phyloP scores from a whole-genome alignment of 2,113 vertebrate genomes.

The Cryptotis parvus region DNA sequence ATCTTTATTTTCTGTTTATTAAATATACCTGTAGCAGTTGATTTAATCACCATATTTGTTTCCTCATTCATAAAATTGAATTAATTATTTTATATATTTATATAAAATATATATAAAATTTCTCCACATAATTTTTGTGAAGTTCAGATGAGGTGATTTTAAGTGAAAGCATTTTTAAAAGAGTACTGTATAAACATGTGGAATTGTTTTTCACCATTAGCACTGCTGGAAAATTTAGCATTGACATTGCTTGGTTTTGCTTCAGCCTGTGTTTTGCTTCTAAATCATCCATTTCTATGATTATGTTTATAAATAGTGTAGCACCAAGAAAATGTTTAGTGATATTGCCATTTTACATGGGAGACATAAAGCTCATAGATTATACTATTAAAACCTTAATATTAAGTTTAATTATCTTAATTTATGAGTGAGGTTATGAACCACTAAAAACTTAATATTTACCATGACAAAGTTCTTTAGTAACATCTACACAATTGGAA shows the following conservation, averaged over 20 bases:
- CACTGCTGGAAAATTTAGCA: constrained; percentile 38
- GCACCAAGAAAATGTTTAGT: constrained; percentile 26
- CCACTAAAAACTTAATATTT: constrained; percentile 39
- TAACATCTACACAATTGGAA: constrained; percentile 2
- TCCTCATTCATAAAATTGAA: constrained; percentile 43
- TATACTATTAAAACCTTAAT: constrained; percentile 22
- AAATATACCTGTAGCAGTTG: constrained; percentile 26
- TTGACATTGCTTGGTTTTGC: constrained; percentile 52
- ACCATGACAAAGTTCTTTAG: constrained; percentile 47
- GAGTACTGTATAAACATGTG: background rate
- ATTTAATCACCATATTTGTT: constrained; percentile 42
- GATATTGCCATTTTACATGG: background rate
- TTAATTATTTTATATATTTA: constrained; percentile 22
- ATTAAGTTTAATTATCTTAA: background rate
- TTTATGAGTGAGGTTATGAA: constrained; percentile 43
- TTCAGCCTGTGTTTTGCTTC: constrained; percentile 42
- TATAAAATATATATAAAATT: no score
- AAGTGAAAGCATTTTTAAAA: constrained; percentile 56
- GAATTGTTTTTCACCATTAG: constrained; percentile 8
- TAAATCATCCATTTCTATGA: constrained; percentile 33
- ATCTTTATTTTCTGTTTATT: constrained; percentile 30
- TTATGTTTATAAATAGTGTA: constrained; percentile 33
- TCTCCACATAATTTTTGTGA: constrained; percentile 53
- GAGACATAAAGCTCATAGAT: constrained; percentile 22
- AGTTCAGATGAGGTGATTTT: constrained; percentile 36